Evolutionary conservation across 2,113 vertebrate species (phyloP).

Genomic region (Turdus rufiventris): DNA sequence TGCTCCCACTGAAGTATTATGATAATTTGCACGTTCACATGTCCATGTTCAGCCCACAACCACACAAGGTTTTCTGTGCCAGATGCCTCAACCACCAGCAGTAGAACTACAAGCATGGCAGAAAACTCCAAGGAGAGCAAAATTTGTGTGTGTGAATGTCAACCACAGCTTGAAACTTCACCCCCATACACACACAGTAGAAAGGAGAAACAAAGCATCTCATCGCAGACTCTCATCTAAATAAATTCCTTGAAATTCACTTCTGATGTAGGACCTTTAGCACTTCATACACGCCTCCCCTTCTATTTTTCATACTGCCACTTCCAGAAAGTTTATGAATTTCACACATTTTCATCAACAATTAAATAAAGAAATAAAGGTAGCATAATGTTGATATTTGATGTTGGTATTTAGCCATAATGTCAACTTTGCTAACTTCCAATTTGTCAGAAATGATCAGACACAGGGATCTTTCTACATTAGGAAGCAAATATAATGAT

Average conservation of each 20-base stretch:
- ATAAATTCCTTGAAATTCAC: background rate
- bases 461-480: background rate
- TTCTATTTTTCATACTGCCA: background rate
- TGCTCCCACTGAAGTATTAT: background rate
- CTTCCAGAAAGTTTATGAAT: background rate
- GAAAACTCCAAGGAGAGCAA: background rate
- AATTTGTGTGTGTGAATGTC: rapidly evolving
- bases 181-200: no score
- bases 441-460: background rate
- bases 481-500: background rate
- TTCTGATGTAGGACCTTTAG: background rate
- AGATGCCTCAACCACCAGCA: background rate
- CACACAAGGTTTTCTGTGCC: background rate
- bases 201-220: background rate
- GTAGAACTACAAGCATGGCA: rapidly evolving
- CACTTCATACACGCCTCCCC: background rate
- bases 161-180: background rate
- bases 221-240: background rate
- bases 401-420: background rate
- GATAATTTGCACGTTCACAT: background rate
- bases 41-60: background rate
- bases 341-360: background rate
- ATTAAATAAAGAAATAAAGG: background rate
- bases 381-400: background rate
- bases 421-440: background rate